Evolutionary conservation across 2,797 vertebrate species (phyloP).

Genomic region (Tapera naevia): DNA sequence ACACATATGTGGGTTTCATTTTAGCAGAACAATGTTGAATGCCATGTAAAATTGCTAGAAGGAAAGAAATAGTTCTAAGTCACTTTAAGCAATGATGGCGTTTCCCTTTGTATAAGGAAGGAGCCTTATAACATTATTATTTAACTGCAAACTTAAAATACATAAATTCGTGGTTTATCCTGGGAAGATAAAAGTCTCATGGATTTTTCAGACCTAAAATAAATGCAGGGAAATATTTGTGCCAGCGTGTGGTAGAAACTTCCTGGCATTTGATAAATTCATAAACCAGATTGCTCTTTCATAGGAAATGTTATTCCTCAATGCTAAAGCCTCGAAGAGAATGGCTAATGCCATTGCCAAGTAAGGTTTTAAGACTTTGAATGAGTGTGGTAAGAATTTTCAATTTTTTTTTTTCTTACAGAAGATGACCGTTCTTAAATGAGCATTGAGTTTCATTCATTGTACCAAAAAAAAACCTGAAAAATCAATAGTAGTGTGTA

Average conservation of each 20-base stretch:
- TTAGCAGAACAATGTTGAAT: not conserved
- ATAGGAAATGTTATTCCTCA: not conserved
- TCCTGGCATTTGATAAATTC: not conserved
- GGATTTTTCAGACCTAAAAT: not conserved
- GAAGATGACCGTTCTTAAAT: not conserved
- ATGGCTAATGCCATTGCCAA: not conserved
- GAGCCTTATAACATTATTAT: not conserved
- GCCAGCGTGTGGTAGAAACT: not conserved
- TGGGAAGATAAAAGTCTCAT: not conserved
- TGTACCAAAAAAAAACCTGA: not conserved
- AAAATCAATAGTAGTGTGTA: not conserved
- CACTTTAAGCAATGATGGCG: not conserved
- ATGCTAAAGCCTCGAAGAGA: not conserved
- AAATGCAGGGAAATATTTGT: not conserved
- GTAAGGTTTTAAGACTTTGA: not conserved
- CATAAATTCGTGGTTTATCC: not conserved
- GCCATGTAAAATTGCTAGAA: not conserved
- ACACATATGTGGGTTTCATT: not conserved
- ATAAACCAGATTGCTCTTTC: not conserved
- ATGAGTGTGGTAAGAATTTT: not conserved
- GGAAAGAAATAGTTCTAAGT: not conserved
- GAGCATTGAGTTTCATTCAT: not conserved
- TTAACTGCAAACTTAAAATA: not conserved
- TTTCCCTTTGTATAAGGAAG: not conserved
- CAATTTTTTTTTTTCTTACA: not conserved